Conservation (phyloP, 2,888 invertebrate species). For the Tetragonisca angustula region DNA sequence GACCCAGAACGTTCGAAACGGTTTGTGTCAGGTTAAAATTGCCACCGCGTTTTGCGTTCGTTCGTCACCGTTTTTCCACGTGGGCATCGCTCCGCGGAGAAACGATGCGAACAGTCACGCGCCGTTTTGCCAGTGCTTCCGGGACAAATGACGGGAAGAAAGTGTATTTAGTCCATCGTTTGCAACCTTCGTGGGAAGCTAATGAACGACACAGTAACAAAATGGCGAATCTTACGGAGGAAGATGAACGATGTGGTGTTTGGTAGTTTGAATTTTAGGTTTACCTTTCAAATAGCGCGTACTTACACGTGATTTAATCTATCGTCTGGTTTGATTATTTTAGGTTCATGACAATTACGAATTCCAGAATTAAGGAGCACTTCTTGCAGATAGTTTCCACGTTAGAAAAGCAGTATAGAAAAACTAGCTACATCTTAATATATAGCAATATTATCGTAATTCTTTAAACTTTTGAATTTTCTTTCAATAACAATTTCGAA, state of each 20-base stretch:
- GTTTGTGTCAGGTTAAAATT: neutral
- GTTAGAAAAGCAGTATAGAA: too few species aligned
- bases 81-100: neutral
- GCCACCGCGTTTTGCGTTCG: neutral
- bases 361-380: too few species aligned
- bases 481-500: too few species aligned
- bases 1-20: too few species aligned
- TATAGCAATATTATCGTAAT: too few species aligned
- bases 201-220: neutral
- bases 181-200: neutral
- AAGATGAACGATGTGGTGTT: neutral
- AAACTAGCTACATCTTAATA: too few species aligned
- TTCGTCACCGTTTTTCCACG: neutral
- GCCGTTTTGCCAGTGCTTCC: neutral
- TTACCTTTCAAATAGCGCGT: too few species aligned
- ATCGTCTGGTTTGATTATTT: too few species aligned
- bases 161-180: neutral
- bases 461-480: too few species aligned
- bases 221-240: neutral
- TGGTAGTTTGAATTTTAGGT: neutral
- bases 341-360: too few species aligned
- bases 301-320: too few species aligned
- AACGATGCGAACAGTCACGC: neutral
- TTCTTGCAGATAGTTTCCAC: too few species aligned
- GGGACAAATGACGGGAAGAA: neutral